These are phyloP conservation scores for Callipepla californica DNA, from an alignment of 2,113 vertebrate species.

Conservation along the genomic window DNA sequence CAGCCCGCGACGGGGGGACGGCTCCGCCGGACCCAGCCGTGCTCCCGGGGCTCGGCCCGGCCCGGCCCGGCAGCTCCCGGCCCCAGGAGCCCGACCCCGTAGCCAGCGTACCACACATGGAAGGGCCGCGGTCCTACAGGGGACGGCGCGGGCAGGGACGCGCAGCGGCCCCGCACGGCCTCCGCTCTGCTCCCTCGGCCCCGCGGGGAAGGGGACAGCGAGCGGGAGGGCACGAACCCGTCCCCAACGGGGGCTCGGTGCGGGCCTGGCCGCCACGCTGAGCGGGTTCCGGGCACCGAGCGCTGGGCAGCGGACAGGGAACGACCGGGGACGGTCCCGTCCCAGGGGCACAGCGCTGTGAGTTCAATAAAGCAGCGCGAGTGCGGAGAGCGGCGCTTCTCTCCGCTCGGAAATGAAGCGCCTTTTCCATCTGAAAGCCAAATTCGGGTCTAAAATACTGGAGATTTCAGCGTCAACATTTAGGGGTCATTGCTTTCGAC, in stretches of 20 bases:
- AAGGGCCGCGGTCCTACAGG: not conserved
- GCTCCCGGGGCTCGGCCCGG: not conserved
- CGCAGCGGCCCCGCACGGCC: no score
- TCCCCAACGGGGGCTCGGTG: not conserved
- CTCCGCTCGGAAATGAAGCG: not conserved
- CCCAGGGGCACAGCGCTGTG: not conserved
- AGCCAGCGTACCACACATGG: fast-evolving
- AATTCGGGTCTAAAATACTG: not conserved
- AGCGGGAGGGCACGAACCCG: no score
- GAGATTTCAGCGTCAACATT: not conserved
- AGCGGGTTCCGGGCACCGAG: not conserved
- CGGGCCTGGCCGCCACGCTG: not conserved
- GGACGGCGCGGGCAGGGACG: not conserved
- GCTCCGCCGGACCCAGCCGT: not conserved
- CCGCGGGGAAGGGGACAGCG: not conserved
- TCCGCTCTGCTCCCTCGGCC: not conserved
- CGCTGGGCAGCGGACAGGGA: not conserved
- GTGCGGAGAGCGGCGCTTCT: not conserved
- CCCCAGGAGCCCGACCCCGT: not conserved
- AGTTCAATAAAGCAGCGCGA: not conserved
- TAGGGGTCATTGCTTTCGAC: not conserved
- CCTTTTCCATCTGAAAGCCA: not conserved
- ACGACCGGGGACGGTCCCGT: not conserved
- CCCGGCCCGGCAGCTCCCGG: not conserved
- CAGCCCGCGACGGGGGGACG: not conserved